Percentiles rank a stretch among this genome's conserved stretches.
These are phyloP conservation scores for Aphaenogaster rudis DNA, from an alignment of 1,140 invertebrate genomes.

Conservation along the genomic window DNA sequence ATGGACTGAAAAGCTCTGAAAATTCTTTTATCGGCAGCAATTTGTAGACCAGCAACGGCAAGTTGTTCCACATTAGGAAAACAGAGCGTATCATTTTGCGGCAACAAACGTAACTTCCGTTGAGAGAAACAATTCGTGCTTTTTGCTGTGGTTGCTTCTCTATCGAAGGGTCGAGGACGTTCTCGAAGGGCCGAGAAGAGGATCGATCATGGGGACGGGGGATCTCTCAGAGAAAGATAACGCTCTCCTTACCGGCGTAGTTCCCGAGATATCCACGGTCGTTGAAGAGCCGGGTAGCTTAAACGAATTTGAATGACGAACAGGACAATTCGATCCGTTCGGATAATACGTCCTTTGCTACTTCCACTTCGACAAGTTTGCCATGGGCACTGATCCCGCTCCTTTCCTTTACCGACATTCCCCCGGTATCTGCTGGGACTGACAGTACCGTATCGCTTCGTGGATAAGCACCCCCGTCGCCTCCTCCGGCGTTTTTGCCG, in stretches of 20 bases:
- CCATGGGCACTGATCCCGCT: neutral
- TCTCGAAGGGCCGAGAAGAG: constrained; percentile 44
- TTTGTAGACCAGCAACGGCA: neutral
- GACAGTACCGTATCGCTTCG: constrained; percentile 58
- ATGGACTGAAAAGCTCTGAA: neutral
- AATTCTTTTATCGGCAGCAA: neutral
- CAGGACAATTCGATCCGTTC: constrained; percentile 67
- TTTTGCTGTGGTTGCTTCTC: constrained; percentile 35
- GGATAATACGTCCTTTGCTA: constrained; percentile 52
- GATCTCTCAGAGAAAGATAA: constrained; percentile 51
- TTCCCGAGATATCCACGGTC: constrained; percentile 39
- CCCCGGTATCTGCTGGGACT: constrained; percentile 44
- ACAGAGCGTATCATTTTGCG: constrained; percentile 9
- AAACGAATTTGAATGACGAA: constrained; percentile 75
- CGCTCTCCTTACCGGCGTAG: constrained; percentile 8
- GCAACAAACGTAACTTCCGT: constrained; percentile 22
- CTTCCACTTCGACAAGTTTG: constrained; percentile 39
- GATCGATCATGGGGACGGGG: constrained; percentile 54
- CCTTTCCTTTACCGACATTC: constrained; percentile 32
- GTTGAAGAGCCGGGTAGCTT: constrained; percentile 50
- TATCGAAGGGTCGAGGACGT: constrained; percentile 49
- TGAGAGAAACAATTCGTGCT: constrained; percentile 62
- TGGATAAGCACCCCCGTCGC: constrained; percentile 50
- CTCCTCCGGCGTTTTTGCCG: constrained; percentile 41
- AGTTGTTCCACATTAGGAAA: constrained; percentile 29